Percentiles rank a stretch among this genome's conserved stretches.
Conservation (phyloP, 2,113 vertebrate species). For the Argyrosomus japonicus region DNA sequence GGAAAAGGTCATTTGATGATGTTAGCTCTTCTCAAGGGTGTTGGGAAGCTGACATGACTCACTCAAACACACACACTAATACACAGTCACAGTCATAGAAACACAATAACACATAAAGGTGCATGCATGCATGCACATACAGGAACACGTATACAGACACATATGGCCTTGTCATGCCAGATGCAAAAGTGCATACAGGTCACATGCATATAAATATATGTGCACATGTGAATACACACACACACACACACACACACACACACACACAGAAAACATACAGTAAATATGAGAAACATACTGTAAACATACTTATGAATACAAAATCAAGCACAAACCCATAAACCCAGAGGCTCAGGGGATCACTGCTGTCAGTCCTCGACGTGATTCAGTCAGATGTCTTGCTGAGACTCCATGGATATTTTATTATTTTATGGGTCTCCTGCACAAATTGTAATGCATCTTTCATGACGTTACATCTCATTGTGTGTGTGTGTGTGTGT, state of each 20-base stretch:
- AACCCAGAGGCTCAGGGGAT: slow-evolving; percentile 34
- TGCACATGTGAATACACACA: neutral
- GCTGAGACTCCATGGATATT: slow-evolving; percentile 74
- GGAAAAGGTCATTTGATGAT: slow-evolving; percentile 56
- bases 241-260: neutral
- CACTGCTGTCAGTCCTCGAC: slow-evolving; percentile 40
- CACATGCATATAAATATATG: neutral
- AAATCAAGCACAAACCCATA: neutral
- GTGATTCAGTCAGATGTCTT: slow-evolving; percentile 45
- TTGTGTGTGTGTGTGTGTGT: slow-evolving; percentile 9
- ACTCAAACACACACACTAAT: slow-evolving; percentile 4
- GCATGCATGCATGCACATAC: neutral
- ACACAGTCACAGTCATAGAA: neutral
- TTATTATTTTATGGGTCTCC: slow-evolving; percentile 77
- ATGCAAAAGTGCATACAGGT: neutral
- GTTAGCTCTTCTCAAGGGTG: slow-evolving; percentile 23
- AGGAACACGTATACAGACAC: neutral
- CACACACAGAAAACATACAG: neutral
- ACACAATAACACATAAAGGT: neutral
- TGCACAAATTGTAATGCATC: slow-evolving; percentile 60
- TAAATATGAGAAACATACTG: slow-evolving; percentile 9
- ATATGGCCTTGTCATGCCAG: no score
- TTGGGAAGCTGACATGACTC: slow-evolving; percentile 35
- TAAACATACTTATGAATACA: slow-evolving; percentile 14
- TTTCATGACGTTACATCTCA: slow-evolving; percentile 65